Base-by-base conservation (phyloP, 2,113 vertebrate genomes). In the Dicerorhinus sumatrensis region DNA sequence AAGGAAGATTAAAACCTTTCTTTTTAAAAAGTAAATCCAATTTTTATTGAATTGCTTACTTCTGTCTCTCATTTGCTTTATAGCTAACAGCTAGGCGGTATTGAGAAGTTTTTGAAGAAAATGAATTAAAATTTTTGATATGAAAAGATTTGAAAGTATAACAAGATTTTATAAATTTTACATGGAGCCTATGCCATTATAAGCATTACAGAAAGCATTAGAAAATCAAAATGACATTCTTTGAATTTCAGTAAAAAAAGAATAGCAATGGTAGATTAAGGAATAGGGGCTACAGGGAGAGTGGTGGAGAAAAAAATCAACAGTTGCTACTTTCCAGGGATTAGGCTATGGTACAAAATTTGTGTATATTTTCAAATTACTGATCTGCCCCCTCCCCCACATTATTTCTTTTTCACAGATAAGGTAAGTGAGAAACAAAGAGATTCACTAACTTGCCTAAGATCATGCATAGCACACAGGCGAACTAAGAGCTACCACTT, bases 11-110 rank as follows among this genome's bases (percentile, higher is more conserved):
- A 98, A 97, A 95, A 56, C 2, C 3, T 97, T 93, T 83, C 42
- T 93, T 39, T 96, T 83, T 70, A 31, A 83, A 82, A 96, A 93
- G 20, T 69, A 95, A 97, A 97, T 97, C 39, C 7, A 83, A 39
- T 91, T 98, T 98, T 98, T 91, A 94, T 95, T 94, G 23, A 97
- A 95, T 97, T 97, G 8, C 17, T 97, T 98, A 92, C n/a, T 86
- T 77, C 46, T 36, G 8, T 81, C 56, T 96, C 96, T 98, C 1
- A 54, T 98, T 98, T 97, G 63, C 76, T 98, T 97, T 95, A n/a
- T 70, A 87, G 5, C n/a, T 98, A 48, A 42, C 12, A 93, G 31
- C 16, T 67, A 95, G 60, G 31, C 77, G 60, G 17, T 56, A 63
- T 33, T 51, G 85, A 89, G 77, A 97, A 95, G 51, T 89, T 76